These are phyloP conservation scores for Mormyrus iriodes DNA, from an alignment of 2,113 vertebrate species.

Conservation along the genomic window DNA sequence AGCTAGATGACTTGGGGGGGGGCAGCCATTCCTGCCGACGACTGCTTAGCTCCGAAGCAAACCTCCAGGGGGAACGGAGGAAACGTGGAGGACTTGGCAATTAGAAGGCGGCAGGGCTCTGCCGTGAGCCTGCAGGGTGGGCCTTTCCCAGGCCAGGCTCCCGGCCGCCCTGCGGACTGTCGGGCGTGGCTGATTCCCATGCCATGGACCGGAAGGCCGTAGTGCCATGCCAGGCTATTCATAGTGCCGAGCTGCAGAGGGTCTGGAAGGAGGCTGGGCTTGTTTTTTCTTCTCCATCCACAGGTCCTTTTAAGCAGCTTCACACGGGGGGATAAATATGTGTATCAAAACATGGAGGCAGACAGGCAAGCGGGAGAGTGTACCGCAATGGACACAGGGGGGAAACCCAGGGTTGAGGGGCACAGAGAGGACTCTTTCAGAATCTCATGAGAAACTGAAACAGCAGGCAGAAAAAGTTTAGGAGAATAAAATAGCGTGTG, in stretches of 20 bases:
- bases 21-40: neutral
- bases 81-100: neutral
- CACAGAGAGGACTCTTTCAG: neutral
- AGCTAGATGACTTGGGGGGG: constrained; percentile 36
- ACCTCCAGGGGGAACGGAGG: neutral
- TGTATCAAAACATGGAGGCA: constrained; percentile 59
- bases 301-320: constrained; percentile 40
- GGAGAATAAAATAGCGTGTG: neutral
- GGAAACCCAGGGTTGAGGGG: constrained; percentile 18
- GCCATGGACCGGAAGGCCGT: constrained; percentile 82
- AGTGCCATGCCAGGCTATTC: constrained; percentile 79
- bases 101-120: neutral
- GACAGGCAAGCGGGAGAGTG: neutral
- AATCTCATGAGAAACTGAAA: neutral
- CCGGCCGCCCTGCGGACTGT: constrained; percentile 42
- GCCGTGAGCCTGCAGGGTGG: constrained; percentile 19
- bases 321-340: constrained; percentile 70
- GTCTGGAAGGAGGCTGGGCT: constrained; percentile 77
- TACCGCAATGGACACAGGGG: neutral
- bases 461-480: neutral
- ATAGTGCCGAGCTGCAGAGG: constrained; percentile 74
- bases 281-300: constrained; percentile 95
- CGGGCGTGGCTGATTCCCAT: constrained; percentile 80
- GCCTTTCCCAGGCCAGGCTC: constrained; percentile 56
- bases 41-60: neutral